phyloP scores from a whole-genome alignment of 2,888 invertebrate species.

The Urechis unicinctus region DNA sequence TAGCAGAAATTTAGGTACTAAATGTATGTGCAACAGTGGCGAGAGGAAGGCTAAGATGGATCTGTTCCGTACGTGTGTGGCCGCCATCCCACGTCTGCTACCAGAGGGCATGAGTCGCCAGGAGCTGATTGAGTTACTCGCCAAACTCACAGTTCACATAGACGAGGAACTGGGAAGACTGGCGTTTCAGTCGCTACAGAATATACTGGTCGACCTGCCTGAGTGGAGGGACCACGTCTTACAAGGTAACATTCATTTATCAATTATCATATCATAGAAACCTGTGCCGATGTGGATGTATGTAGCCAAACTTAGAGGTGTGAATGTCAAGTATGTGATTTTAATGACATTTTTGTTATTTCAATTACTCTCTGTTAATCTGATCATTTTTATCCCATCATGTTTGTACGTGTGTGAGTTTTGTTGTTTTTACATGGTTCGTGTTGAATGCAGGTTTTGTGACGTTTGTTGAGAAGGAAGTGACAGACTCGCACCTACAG shows the following conservation, averaged over 20 bases:
- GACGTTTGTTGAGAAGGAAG: slow-evolving; percentile 88
- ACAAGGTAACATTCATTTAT: slow-evolving; percentile 52
- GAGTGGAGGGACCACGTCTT: slow-evolving; percentile 97
- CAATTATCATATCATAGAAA: too few species aligned
- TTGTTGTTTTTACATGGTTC: neutral
- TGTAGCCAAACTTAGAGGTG: too few species aligned
- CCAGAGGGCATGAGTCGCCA: slow-evolving; percentile 94
- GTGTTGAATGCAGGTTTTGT: slow-evolving; percentile 65
- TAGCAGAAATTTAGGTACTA: neutral
- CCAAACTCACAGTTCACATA: slow-evolving; percentile 92
- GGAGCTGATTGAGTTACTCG: slow-evolving; percentile 88
- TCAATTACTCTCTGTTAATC: too few species aligned
- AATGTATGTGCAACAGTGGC: slow-evolving; percentile 55
- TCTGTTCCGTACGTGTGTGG: slow-evolving; percentile 94
- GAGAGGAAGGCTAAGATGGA: slow-evolving; percentile 97
- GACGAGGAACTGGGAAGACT: slow-evolving; percentile 88
- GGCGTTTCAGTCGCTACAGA: slow-evolving; percentile 91
- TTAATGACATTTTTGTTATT: too few species aligned
- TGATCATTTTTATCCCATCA: too few species aligned
- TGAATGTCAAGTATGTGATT: too few species aligned
- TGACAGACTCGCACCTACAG: slow-evolving; percentile 80
- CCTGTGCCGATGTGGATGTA: too few species aligned
- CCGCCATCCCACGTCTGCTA: slow-evolving; percentile 93
- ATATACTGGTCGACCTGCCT: slow-evolving; percentile 89
- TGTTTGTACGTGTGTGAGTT: neutral